Evolutionary conservation across 2,888 invertebrate genomes (phyloP).

Genomic region (Ganaspis brasiliensis): DNA sequence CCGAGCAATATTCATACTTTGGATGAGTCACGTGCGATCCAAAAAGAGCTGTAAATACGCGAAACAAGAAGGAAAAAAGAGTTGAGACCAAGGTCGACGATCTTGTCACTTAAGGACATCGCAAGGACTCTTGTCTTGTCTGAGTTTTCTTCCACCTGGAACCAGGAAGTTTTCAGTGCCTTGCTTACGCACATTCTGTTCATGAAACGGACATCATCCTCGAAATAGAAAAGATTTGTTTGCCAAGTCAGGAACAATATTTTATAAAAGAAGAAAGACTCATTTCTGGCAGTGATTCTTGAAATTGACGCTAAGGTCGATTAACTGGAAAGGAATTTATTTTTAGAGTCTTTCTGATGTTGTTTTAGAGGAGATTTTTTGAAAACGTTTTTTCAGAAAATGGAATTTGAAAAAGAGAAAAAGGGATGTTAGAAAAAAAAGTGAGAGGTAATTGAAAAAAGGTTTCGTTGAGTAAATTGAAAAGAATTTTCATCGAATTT

Average conservation of each 20-base stretch:
- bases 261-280: constrained; percentile 1
- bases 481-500: too few relatives aligned
- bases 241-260: constrained; percentile 22
- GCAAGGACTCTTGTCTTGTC: constrained; percentile 66
- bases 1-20: constrained; percentile 43
- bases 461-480: too few relatives aligned
- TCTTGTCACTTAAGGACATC: constrained; percentile 67
- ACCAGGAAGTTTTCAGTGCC: constrained; percentile 63
- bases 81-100: constrained; percentile 71
- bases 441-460: too few relatives aligned
- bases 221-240: constrained; percentile 29
- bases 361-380: too few relatives aligned
- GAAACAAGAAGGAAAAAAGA: constrained; percentile 61
- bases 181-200: constrained; percentile 17
- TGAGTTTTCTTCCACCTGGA: constrained; percentile 59
- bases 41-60: constrained; percentile 57
- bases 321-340: constrained; percentile 6
- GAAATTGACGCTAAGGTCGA: neutral
- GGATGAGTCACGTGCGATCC: constrained; percentile 55
- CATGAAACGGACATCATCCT: constrained; percentile 12
- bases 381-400: too few relatives aligned
- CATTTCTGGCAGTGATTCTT: neutral
- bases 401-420: too few relatives aligned
- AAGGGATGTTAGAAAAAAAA: too few relatives aligned
- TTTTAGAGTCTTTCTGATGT: neutral